phyloP scores from a whole-genome alignment of 2,113 vertebrate species.

The Himantopus leucocephalus region DNA sequence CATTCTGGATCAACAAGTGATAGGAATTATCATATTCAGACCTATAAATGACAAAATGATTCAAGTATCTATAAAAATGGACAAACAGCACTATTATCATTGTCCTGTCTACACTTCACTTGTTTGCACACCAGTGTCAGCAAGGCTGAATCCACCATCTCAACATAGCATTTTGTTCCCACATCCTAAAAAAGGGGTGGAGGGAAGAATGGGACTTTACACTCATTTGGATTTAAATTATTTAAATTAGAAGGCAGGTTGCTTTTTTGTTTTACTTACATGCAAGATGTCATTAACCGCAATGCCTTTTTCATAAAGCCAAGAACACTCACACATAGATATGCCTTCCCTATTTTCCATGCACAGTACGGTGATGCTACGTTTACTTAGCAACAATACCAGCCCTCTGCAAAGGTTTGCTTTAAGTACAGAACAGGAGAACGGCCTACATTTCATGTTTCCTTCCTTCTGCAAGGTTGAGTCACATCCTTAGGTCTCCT shows the following conservation, averaged over 20 bases:
- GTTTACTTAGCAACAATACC: not conserved
- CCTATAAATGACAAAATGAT: not conserved
- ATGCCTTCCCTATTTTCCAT: not conserved
- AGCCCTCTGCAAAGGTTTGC: not conserved
- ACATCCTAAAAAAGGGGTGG: not conserved
- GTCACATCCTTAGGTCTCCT: slow-evolving; percentile 59
- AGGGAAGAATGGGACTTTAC: not conserved
- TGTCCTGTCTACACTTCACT: not conserved
- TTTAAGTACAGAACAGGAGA: not conserved
- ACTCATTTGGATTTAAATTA: not conserved
- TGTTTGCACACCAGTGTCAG: not conserved
- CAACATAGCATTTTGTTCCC: not conserved
- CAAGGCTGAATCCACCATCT: not conserved
- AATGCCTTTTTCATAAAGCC: not conserved
- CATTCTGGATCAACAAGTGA: not conserved
- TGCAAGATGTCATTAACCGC: not conserved
- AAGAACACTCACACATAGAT: not conserved
- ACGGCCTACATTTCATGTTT: slow-evolving; percentile 46
- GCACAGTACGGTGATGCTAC: not conserved
- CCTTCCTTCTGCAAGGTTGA: slow-evolving; percentile 67
- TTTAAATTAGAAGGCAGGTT: not conserved
- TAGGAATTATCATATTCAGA: not conserved
- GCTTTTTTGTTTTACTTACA: not conserved
- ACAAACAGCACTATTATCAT: not conserved
- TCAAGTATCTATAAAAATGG: not conserved